These are phyloP conservation scores for Typhlichthys eigenmanni DNA, from an alignment of 2,797 vertebrate species.

Conservation along the genomic window DNA sequence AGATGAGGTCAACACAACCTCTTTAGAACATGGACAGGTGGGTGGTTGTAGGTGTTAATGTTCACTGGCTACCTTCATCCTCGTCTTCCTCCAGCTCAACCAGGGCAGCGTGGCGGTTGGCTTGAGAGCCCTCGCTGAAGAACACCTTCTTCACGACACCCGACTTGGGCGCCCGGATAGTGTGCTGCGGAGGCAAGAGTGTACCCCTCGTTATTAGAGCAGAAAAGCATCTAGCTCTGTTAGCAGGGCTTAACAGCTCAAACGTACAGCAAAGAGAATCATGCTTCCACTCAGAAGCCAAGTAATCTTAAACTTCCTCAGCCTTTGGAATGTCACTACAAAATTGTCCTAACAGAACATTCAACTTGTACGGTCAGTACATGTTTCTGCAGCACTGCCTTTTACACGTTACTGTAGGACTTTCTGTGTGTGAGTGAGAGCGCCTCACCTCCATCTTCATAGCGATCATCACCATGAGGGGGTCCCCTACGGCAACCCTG, in stretches of 20 bases:
- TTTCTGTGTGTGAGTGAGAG: neutral
- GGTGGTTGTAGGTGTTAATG: neutral
- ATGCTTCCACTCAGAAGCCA: too few relatives aligned
- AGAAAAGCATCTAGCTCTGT: too few relatives aligned
- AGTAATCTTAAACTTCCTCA: too few relatives aligned
- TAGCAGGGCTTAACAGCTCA: too few relatives aligned
- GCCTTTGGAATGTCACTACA: too few relatives aligned
- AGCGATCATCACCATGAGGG: conserved; percentile 94
- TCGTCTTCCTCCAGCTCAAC: conserved; percentile 86
- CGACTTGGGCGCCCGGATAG: conserved; percentile 87
- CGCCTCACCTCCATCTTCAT: conserved; percentile 98
- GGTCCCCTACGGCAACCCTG: conserved; percentile 84
- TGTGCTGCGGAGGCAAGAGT: conserved; percentile 78
- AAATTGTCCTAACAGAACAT: too few relatives aligned
- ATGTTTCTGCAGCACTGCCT: neutral
- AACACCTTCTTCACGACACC: conserved; percentile 89
- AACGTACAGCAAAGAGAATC: too few relatives aligned
- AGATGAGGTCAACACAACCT: too few relatives aligned
- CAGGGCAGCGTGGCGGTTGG: conserved; percentile 83
- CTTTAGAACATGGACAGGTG: too few relatives aligned
- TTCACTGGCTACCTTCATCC: conserved; percentile 44
- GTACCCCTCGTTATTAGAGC: neutral
- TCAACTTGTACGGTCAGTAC: neutral
- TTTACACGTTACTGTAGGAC: neutral
- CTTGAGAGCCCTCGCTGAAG: conserved; percentile 91